Base-by-base conservation (phyloP, 2,888 invertebrate genomes). In the Cosmorhoe ocellata region DNA sequence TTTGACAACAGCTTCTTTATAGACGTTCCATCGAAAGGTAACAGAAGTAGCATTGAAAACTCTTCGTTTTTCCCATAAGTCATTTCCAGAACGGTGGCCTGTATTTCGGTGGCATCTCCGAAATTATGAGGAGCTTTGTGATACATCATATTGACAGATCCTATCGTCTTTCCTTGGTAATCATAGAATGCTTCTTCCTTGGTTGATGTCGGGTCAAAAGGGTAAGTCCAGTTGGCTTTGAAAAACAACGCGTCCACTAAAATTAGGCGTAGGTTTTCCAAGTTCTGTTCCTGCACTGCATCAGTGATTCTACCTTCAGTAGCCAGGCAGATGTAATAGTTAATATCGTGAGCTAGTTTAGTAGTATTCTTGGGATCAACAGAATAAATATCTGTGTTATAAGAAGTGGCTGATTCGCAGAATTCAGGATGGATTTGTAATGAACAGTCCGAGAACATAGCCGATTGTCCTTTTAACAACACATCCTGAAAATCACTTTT, bases 81-180 rank as follows among this genome's bases (percentile, higher is more conserved):
- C 71, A 95, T 78, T 72, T 95, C 94, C 1, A 95, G 71, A 0
- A 93, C 91, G 69, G 93, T 91, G 5, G 93, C 92, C 32, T 91
- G 91, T 26, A 95, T 76, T 37, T 89, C 81, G 2, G 82, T 79
- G 0, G 92, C 82, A 46, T 91, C 86, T 1, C 87, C 86, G 36
- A 91, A 91, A 1, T 91, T 88, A 59, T 93, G 93, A 5, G 91
- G 79, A 0, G 91, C 93, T 63, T 91, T 90, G 55, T 93, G 93
- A 51, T 91, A 91, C 96, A 97, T 96, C 95, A 96, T 96, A 48
- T 93, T 91, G 0, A 95, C 93, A 27, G 90, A 72, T 3, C 92
- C 92, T 18, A 91, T 77, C 0, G 79, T 69, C 48, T 81, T 84
- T 3, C 91, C 92, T 59, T 91, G 84, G 4, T 91, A 92, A 65